Percentiles rank a stretch among this genome's conserved stretches.
phyloP scores from a whole-genome alignment of 2,113 vertebrate species.

The Ellobius talpinus region DNA sequence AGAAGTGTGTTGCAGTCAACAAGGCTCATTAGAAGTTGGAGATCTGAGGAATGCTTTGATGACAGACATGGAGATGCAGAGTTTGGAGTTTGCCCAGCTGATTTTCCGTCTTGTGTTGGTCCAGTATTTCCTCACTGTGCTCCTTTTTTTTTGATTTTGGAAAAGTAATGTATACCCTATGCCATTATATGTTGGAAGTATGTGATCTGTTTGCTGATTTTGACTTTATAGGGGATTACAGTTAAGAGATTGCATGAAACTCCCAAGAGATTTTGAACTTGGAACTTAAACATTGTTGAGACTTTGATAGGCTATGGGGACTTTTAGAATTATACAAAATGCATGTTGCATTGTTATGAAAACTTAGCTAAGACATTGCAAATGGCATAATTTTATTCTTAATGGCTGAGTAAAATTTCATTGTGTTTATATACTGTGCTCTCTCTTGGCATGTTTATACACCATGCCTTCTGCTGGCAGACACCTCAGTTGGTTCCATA shows the following conservation, averaged over 20 bases:
- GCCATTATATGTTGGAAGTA: too few relatives aligned
- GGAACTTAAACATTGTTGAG: neutral
- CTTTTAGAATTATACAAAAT: neutral
- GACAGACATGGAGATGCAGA: neutral
- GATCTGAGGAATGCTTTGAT: neutral
- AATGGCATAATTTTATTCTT: neutral
- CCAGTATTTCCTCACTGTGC: neutral
- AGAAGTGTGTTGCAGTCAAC: neutral
- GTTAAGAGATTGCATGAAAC: neutral
- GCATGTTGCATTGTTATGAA: neutral
- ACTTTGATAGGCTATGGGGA: neutral
- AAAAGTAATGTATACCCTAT: neutral
- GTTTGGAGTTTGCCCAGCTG: neutral
- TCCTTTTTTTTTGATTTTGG: neutral
- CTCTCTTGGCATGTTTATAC: neutral
- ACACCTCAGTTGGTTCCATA: neutral
- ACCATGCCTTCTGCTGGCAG: neutral
- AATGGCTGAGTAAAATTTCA: neutral
- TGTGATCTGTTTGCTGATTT: neutral
- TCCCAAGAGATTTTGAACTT: neutral
- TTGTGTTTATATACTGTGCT: neutral
- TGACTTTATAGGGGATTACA: neutral
- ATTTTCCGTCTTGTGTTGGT: neutral
- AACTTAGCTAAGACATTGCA: neutral
- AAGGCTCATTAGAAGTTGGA: neutral